These are phyloP conservation scores for Nebria salina DNA, from an alignment of 2,888 invertebrate species.

Conservation along the genomic window DNA sequence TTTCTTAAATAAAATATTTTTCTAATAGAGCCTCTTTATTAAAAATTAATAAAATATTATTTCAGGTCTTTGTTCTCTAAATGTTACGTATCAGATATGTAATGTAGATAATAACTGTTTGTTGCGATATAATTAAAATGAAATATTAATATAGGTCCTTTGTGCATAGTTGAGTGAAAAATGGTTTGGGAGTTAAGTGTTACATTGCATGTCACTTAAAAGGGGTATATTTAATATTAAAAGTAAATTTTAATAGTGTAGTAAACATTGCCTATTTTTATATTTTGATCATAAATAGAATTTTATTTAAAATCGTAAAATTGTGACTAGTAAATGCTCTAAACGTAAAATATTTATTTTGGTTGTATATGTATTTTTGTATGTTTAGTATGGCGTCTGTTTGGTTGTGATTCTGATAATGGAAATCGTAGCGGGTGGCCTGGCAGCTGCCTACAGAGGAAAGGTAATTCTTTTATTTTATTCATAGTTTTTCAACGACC, in stretches of 20 bases:
- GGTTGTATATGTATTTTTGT: constrained; percentile 13
- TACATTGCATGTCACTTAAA: background rate
- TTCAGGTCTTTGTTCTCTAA: background rate
- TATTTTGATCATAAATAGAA: too few species aligned
- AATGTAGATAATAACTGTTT: background rate
- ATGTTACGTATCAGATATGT: background rate
- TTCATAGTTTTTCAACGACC: background rate
- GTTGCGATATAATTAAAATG: background rate
- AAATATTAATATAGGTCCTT: background rate
- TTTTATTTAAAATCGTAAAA: background rate
- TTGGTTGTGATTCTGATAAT: constrained; percentile 71
- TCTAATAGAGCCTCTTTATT: background rate
- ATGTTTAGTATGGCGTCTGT: constrained; percentile 74
- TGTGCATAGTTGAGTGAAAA: background rate
- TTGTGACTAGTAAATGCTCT: background rate
- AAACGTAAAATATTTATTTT: background rate
- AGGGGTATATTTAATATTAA: background rate
- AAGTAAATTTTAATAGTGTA: too few species aligned
- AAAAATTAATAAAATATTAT: background rate
- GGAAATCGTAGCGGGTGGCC: constrained; percentile 73
- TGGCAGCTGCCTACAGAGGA: constrained; percentile 73
- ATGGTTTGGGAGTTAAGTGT: background rate
- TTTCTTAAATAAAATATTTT: background rate
- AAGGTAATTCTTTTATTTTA: constrained; percentile 61
- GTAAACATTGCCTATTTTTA: too few species aligned